These are phyloP conservation scores for Drosophila putrida DNA, from an alignment of 2,888 invertebrate genomes.

Conservation along the genomic window DNA sequence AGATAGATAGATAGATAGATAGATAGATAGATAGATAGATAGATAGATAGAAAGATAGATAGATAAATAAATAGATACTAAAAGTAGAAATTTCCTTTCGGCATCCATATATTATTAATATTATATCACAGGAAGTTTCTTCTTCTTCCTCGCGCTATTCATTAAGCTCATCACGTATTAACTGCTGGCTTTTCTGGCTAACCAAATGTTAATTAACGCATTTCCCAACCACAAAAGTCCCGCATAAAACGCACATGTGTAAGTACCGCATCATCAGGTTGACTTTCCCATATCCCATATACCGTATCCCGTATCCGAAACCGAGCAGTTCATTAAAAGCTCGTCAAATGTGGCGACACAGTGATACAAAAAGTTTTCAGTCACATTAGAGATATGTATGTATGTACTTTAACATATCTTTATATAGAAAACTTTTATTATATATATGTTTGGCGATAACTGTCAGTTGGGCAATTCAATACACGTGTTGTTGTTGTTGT, in stretches of 20 bases:
- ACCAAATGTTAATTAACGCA: conserved; percentile 67
- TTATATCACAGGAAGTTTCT: not conserved
- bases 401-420: conserved; percentile 9
- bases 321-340: conserved; percentile 68
- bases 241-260: conserved; percentile 18
- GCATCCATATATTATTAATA: not conserved
- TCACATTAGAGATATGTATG: conserved; percentile 52
- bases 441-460: conserved; percentile 54
- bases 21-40: too few species aligned
- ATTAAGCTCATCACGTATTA: conserved; percentile 45
- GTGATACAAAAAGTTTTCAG: conserved; percentile 37
- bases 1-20: too few species aligned
- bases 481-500: conserved; percentile 26
- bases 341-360: conserved; percentile 62
- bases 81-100: not conserved
- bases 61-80: not conserved
- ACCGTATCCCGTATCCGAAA: too few species aligned
- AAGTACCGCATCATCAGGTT: conserved; percentile 26
- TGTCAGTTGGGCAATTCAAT: conserved; percentile 43
- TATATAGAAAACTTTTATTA: conserved; percentile 1
- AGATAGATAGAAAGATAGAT: too few species aligned
- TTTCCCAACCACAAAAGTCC: conserved; percentile 29
- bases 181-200: conserved; percentile 29
- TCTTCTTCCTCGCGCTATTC: not conserved
- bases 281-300: conserved; percentile 21